Evolutionary conservation across 2,113 vertebrate species (phyloP), one percentile per base, ranked within the genome.

Genomic region (Podarcis cretensis): DNA sequence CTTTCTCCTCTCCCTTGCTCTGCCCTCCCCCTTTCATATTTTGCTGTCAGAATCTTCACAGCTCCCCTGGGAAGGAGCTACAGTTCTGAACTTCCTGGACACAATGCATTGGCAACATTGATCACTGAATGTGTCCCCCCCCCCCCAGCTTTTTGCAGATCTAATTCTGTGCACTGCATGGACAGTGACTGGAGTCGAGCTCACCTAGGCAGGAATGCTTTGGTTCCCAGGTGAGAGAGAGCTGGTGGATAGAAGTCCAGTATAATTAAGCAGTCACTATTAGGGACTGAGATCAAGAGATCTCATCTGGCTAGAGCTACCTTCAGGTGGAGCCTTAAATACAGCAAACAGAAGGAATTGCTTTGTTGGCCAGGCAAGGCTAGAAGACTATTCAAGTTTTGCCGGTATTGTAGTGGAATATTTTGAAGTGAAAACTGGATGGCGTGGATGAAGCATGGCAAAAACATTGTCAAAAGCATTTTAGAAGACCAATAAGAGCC

Each of bases 31-130:
- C 81, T 66, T 43, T 76, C 37, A 79, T 66, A 66, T 83, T 77
- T 83, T 83, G 81, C 37, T 76, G 57, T 88, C 73, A 83, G 71
- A 54, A 54, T 20, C 71, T 88, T 83, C 87, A 54, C 13, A 14
- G 68, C 81, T 77, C 14, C 87, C 48, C 43, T 20, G 37, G 59
- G 43, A 75, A 76, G 48, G 4, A 43, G 73, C 4, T 40, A 68
- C 1, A 5, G 13, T 35, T 68, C 37, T 35, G n/a, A 88, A 20
- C 30, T 68, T 32, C 37, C 30, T 30, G 66, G 73, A 18, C 48
- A 43, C 54, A 66, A 18, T 32, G 35, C 37, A 18, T 32, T 82
- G 69, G 54, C n/a, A 21, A 30, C 3, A 6, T 54, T 21, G 59
- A 23, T 65, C 23, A 69, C 9, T 74, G 80, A n/a, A 59, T 10